Percentiles rank a stretch among this genome's conserved stretches.
Conservation (phyloP, 2,113 vertebrate species). For the Melanocharis versteri region DNA sequence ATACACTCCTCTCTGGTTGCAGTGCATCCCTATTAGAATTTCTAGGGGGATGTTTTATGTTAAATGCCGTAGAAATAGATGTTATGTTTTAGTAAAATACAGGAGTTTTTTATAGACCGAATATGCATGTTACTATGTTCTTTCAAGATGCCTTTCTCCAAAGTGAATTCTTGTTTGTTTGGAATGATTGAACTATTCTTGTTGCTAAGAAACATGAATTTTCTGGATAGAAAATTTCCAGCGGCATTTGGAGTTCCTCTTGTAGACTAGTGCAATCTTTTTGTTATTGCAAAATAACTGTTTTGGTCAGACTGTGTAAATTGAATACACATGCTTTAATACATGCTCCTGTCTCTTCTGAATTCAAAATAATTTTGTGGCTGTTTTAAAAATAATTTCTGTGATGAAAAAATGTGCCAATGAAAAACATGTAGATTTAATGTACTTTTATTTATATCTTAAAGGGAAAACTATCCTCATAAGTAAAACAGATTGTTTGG, state of each 20-base stretch:
- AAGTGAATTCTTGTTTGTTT: not conserved
- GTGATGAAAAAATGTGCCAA: not conserved
- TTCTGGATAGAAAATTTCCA: not conserved
- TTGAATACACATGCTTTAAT: not conserved
- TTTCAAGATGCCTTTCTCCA: not conserved
- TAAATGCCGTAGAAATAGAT: not conserved
- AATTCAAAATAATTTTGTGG: not conserved
- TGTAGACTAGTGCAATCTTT: not conserved
- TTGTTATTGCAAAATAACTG: not conserved
- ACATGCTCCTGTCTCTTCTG: not conserved
- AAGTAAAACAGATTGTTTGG: not conserved
- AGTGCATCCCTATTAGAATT: not conserved
- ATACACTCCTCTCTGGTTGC: not conserved
- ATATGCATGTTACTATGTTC: not conserved
- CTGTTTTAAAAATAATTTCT: not conserved
- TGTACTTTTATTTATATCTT: not conserved
- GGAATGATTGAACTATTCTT: not conserved
- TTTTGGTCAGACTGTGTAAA: not conserved
- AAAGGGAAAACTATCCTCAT: not conserved
- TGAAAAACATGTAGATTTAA: not conserved
- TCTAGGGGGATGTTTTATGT: not conserved
- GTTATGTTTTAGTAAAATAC: not conserved
- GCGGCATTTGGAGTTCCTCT: not conserved
- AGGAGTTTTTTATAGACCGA: not conserved
- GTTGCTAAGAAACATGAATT: constrained; percentile 13